Evolutionary conservation across 2,113 vertebrate species (phyloP).

Genomic region (Notarius quadriscutis): DNA sequence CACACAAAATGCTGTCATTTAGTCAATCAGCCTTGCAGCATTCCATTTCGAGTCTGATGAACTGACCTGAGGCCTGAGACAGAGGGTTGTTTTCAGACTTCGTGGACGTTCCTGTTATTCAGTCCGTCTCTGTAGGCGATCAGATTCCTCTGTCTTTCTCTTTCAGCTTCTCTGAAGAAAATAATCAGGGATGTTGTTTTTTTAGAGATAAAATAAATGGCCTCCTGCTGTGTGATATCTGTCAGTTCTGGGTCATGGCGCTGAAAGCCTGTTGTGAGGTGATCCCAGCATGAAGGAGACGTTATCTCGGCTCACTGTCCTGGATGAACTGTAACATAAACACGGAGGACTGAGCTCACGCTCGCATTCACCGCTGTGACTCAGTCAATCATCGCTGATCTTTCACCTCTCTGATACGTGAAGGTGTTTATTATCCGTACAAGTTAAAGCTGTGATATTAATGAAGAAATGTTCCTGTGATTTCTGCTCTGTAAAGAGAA

Average conservation of each 20-base stretch:
- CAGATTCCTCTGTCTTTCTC: constrained; percentile 10
- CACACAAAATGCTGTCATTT: neutral
- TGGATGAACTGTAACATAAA: neutral
- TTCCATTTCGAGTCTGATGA: neutral
- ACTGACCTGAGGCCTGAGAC: neutral
- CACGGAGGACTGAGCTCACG: neutral
- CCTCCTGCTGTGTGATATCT: constrained; percentile 14
- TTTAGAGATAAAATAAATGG: constrained; percentile 1
- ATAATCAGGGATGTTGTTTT: constrained; percentile 5
- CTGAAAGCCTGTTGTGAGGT: constrained; percentile 6
- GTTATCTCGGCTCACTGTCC: constrained; percentile 6
- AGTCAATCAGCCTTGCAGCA: neutral
- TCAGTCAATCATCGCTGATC: neutral
- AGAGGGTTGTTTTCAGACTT: neutral
- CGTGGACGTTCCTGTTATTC: neutral
- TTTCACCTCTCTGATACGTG: neutral
- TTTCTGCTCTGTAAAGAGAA: neutral
- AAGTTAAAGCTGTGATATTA: neutral
- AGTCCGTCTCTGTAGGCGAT: neutral
- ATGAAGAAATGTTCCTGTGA: neutral
- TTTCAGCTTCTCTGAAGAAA: neutral
- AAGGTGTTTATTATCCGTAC: neutral
- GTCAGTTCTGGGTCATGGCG: neutral
- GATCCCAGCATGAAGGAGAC: constrained; percentile 2
- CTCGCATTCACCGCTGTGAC: neutral